Evolutionary conservation across 2,113 vertebrate species (phyloP).

Genomic region (Rana temporaria): DNA sequence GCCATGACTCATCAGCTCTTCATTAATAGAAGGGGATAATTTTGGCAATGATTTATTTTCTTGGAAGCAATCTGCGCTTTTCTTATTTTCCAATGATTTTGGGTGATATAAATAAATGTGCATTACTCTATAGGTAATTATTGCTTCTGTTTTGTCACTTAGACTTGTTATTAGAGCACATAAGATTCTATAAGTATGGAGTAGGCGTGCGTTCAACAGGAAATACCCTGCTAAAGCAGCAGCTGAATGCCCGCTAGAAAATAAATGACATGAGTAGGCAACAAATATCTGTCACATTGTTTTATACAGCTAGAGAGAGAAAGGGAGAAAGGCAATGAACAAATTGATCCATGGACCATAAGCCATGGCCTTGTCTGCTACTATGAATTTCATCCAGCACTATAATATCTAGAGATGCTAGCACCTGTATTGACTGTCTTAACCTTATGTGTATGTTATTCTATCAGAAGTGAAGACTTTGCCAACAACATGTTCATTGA

Average conservation of each 20-base stretch:
- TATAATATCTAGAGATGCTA: no score
- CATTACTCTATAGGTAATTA: slow-evolving; percentile 69
- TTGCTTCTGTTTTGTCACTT: slow-evolving; percentile 63
- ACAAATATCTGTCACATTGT: slow-evolving; percentile 1
- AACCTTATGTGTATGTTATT: no score
- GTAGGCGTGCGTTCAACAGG: neutral
- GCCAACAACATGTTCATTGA: no score
- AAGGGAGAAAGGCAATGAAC: no score
- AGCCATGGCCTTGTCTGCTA: no score
- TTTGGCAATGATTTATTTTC: slow-evolving; percentile 63
- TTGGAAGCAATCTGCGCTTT: slow-evolving; percentile 55
- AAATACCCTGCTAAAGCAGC: slow-evolving; percentile 21
- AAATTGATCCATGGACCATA: no score
- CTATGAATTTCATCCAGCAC: no score
- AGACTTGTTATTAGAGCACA: slow-evolving; percentile 59
- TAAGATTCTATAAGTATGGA: slow-evolving; percentile 42
- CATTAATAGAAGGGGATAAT: slow-evolving; percentile 65
- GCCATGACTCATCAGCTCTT: slow-evolving; percentile 65
- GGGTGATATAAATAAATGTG: slow-evolving; percentile 62
- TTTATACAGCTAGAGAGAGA: neutral
- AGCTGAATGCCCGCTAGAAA: neutral
- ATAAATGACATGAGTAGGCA: slow-evolving; percentile 3
- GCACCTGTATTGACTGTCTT: no score
- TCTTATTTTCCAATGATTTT: slow-evolving; percentile 58
- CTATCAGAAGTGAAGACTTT: no score